Evolutionary conservation across 2,797 vertebrate species (phyloP).

Genomic region (Vireo griseus): DNA sequence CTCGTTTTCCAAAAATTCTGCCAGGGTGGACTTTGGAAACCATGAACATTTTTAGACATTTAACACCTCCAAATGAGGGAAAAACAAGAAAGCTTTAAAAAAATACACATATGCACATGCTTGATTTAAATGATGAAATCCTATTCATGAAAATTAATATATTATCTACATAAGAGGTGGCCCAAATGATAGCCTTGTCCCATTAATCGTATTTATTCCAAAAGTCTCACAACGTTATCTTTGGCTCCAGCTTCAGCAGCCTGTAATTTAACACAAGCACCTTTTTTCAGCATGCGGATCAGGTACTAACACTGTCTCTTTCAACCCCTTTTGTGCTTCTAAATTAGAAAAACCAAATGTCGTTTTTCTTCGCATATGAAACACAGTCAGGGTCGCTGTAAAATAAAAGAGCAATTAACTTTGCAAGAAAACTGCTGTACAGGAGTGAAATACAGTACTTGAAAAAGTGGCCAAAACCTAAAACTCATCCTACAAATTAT

Average conservation of each 20-base stretch:
- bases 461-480: not conserved
- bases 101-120: not conserved
- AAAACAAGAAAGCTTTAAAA: not conserved
- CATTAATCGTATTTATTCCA: conserved; percentile 45
- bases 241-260: conserved; percentile 28
- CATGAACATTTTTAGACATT: not conserved
- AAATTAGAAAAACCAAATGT: conserved; percentile 71
- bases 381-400: conserved; percentile 49
- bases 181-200: not conserved
- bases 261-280: conserved; percentile 45
- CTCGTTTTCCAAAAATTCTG: not conserved
- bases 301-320: not conserved
- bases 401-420: conserved; percentile 71
- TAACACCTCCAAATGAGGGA: not conserved
- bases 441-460: not conserved
- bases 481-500: not conserved
- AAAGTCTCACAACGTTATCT: conserved; percentile 56
- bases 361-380: conserved; percentile 39
- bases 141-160: conserved; percentile 1
- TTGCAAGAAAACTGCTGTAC: not conserved
- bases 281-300: not conserved
- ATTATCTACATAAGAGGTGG: not conserved
- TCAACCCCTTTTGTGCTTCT: conserved; percentile 59
- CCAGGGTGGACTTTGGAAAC: not conserved
- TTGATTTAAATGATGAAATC: not conserved